These are phyloP conservation scores for Zaprionus africanus DNA, from an alignment of 1,140 invertebrate species.

Conservation along the genomic window DNA sequence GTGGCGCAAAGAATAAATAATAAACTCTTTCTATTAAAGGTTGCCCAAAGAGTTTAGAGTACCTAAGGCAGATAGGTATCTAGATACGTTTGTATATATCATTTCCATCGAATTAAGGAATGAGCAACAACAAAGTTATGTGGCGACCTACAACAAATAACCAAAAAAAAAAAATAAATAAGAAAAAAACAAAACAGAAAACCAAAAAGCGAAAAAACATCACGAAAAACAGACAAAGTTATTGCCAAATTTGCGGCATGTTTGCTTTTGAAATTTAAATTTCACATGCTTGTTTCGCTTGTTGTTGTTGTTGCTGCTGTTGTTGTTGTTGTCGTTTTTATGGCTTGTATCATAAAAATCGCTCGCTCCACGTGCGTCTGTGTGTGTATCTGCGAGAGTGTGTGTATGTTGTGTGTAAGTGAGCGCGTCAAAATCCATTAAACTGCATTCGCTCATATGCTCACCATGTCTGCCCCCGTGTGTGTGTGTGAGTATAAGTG, in stretches of 20 bases:
- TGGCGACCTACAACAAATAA: constrained; percentile 17
- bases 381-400: background rate
- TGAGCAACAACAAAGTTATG: constrained; percentile 49
- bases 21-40: constrained; percentile 8
- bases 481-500: background rate
- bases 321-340: constrained; percentile 63
- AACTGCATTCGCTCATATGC: constrained; percentile 62
- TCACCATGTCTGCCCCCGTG: constrained; percentile 2
- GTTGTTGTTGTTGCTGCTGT: constrained; percentile 15
- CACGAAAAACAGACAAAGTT: constrained; percentile 51
- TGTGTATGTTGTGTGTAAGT: constrained; percentile 35
- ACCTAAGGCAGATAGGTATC: background rate
- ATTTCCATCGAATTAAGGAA: constrained; percentile 64
- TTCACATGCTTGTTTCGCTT: constrained; percentile 61
- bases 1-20: constrained; percentile 1
- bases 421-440: constrained; percentile 59
- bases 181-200: constrained; percentile 25
- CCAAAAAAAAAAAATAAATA: background rate
- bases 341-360: constrained; percentile 75
- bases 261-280: constrained; percentile 83
- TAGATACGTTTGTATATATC: constrained; percentile 17
- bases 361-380: constrained; percentile 11
- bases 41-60: constrained; percentile 30
- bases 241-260: constrained; percentile 82
- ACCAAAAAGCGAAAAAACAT: constrained; percentile 21